These are phyloP conservation scores for Globicephala melas DNA, from an alignment of 2,113 vertebrate species.

Conservation along the genomic window DNA sequence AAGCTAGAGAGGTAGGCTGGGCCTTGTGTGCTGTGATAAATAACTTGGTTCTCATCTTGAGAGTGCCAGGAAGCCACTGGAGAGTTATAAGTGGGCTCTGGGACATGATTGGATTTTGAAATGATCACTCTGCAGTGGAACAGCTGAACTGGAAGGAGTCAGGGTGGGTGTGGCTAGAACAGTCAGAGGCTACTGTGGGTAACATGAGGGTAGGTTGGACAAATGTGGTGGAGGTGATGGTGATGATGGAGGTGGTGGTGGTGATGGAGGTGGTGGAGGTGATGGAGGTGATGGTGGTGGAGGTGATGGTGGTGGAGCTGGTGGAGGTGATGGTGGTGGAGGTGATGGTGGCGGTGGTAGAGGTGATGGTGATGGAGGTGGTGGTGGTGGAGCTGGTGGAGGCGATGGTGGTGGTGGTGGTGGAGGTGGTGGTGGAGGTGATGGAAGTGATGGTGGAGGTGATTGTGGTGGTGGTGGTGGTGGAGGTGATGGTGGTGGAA, in stretches of 20 bases:
- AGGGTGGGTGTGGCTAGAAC: neutral
- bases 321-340: neutral
- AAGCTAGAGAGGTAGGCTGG: neutral
- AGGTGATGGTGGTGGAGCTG: neutral
- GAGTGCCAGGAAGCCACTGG: neutral
- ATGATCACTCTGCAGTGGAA: neutral
- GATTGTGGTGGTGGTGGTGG: too few relatives aligned
- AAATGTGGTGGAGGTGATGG: neutral
- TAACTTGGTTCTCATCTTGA: neutral
- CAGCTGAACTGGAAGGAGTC: neutral
- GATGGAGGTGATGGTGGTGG: accelerated
- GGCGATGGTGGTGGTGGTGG: too few relatives aligned
- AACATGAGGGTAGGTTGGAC: neutral
- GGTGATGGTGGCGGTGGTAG: too few relatives aligned
- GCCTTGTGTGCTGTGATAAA: neutral
- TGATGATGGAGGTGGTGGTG: accelerated
- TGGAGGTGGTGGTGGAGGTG: accelerated
- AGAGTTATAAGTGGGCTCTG: neutral
- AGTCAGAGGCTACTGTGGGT: too few relatives aligned
- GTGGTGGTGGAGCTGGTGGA: neutral
- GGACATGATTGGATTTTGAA: neutral
- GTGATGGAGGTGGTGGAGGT: too few relatives aligned
- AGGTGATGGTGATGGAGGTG: accelerated
- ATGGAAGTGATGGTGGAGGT: accelerated
- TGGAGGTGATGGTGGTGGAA: neutral